A percentile compares a stretch with the other conserved stretches of the same genome.
Conservation (phyloP, 1,140 invertebrate genomes). For the Calliphora vicina region DNA sequence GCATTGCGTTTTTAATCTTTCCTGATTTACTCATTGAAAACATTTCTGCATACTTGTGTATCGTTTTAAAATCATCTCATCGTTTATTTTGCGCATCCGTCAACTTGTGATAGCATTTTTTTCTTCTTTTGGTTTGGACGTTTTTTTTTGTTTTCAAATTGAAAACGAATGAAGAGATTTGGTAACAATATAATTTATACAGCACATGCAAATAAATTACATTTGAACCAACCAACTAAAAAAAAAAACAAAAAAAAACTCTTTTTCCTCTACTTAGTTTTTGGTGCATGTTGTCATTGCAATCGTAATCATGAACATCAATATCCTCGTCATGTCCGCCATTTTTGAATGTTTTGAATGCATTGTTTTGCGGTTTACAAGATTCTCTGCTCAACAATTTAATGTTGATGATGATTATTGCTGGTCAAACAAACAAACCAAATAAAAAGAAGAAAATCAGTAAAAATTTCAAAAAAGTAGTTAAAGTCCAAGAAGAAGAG, state of each 20-base stretch:
- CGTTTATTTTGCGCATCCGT: slow-evolving; percentile 1
- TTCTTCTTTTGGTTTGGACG: background rate
- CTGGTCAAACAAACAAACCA: no score
- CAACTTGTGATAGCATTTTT: background rate
- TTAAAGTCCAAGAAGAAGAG: background rate
- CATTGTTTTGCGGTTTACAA: slow-evolving; percentile 9
- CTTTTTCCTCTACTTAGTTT: background rate
- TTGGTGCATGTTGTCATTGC: background rate
- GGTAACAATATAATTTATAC: slow-evolving; percentile 10
- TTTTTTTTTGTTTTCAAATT: background rate
- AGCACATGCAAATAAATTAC: slow-evolving; percentile 16
- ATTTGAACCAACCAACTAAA: background rate
- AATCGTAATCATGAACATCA: background rate
- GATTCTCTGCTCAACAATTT: background rate
- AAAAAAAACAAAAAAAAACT: background rate
- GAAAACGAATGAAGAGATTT: background rate
- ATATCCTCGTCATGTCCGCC: background rate
- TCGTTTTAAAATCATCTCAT: slow-evolving; percentile 9
- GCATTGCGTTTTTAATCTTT: slow-evolving; percentile 2
- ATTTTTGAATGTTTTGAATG: slow-evolving; percentile 1
- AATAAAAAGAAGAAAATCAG: no score
- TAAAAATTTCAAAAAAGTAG: no score
- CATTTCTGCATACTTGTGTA: background rate
- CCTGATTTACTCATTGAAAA: background rate
- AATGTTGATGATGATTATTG: background rate